These are phyloP conservation scores for Chroicocephalus ridibundus DNA, from an alignment of 2,113 vertebrate species.

Conservation along the genomic window DNA sequence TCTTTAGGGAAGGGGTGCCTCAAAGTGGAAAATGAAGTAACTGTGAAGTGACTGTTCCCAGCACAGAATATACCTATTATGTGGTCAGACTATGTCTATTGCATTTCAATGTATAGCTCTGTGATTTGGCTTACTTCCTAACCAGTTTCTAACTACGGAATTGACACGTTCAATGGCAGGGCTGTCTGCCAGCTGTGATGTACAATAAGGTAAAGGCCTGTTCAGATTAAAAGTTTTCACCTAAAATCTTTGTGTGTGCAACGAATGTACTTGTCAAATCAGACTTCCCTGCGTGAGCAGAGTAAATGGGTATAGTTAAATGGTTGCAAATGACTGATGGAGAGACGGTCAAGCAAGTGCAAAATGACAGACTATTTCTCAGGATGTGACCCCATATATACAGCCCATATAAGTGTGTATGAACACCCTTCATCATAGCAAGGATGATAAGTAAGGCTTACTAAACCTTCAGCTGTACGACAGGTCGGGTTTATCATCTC, in stretches of 20 bases:
- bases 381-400: background rate
- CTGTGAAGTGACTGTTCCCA: background rate
- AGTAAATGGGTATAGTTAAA: background rate
- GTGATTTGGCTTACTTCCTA: background rate
- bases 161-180: background rate
- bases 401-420: background rate
- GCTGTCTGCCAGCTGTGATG: background rate
- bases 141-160: background rate
- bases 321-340: background rate
- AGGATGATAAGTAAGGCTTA: background rate
- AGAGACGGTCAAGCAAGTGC: background rate
- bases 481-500: background rate
- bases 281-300: background rate
- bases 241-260: background rate
- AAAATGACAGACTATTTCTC: background rate
- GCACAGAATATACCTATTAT: background rate
- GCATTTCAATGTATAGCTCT: background rate
- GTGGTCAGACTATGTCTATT: background rate
- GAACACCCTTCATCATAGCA: background rate
- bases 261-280: background rate
- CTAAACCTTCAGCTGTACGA: background rate
- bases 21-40: conserved; percentile 13
- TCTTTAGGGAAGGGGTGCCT: conserved; percentile 5
- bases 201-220: background rate
- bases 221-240: background rate